phyloP scores from a whole-genome alignment of 2,113 vertebrate genomes.

The Ceyx melanurus region DNA sequence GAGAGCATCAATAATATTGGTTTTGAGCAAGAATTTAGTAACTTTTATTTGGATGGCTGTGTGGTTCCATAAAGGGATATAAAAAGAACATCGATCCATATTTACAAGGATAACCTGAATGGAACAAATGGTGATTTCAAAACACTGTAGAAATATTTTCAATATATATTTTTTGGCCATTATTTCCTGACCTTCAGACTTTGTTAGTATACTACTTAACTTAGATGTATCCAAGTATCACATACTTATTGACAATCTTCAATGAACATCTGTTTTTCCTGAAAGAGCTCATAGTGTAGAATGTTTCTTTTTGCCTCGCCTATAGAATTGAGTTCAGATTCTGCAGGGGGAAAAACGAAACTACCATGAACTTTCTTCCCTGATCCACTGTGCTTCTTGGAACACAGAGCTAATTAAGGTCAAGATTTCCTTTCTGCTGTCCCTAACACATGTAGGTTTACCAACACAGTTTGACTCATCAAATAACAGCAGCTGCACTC shows the following conservation, averaged over 20 bases:
- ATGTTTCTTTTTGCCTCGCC: background rate
- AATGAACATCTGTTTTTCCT: background rate
- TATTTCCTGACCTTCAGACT: background rate
- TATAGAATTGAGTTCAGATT: background rate
- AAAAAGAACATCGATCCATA: background rate
- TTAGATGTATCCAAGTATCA: background rate
- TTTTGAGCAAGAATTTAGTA: background rate
- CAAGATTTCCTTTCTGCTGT: background rate
- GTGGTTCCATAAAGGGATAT: background rate
- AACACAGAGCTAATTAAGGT: background rate
- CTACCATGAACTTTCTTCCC: background rate
- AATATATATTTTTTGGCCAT: accelerated
- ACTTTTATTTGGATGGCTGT: background rate
- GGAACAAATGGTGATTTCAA: background rate
- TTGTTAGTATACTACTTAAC: background rate
- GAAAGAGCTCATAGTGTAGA: background rate
- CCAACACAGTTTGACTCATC: background rate
- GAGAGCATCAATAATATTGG: background rate
- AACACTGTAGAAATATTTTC: background rate
- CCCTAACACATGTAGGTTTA: accelerated
- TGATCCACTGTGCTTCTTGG: background rate
- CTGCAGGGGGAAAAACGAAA: background rate
- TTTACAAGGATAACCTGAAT: background rate
- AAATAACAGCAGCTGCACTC: background rate
- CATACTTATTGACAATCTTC: background rate